Conservation (phyloP, 2,888 invertebrate genomes). For the Parasteatoda lunata region DNA sequence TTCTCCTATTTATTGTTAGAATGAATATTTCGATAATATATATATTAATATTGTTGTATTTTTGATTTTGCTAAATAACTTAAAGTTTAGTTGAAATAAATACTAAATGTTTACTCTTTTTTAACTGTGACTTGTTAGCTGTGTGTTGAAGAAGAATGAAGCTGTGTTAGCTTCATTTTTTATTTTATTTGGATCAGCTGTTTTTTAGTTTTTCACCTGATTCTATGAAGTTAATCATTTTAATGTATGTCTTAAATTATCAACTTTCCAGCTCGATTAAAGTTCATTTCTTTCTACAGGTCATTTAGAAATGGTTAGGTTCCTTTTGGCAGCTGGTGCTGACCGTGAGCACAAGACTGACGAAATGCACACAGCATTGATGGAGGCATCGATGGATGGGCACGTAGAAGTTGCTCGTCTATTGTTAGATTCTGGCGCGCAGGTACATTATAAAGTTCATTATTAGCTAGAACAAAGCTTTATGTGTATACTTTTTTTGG, state of each 20-base stretch:
- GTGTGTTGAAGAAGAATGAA: no score
- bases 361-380: constrained; percentile 99
- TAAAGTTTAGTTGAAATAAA: no score
- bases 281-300: constrained; percentile 74
- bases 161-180: no score
- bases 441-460: constrained; percentile 76
- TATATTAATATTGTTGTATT: no score
- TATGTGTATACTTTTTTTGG: background rate
- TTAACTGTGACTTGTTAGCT: no score
- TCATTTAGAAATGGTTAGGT: constrained; percentile 97
- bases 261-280: background rate
- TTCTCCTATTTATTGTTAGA: no score
- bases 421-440: constrained; percentile 95
- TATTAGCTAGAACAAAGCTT: no score
- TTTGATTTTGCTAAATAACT: no score
- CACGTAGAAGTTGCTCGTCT: constrained; percentile 97
- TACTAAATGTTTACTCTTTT: no score
- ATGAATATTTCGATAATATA: no score
- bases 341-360: constrained; percentile 99
- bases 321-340: constrained; percentile 94
- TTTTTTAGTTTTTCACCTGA: no score
- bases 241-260: background rate
- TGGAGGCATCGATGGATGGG: constrained; percentile 99
- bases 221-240: background rate
- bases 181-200: no score